Percentiles rank a stretch among this genome's conserved stretches.
Evolutionary conservation across 2,113 vertebrate species (phyloP).

Genomic region (rat (Rattus norvegicus)): GRCr8 NC_086022.1:127145001-127145500

Average conservation of each 20-base stretch:
- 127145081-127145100: background rate
- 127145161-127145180: no score
- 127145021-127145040: constrained; percentile 5
- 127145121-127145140: background rate
- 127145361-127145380: background rate
- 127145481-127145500: background rate
- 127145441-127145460: background rate
- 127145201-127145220: no score
- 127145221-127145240: no score
- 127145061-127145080: constrained; percentile 11
- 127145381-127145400: background rate
- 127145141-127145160: background rate
- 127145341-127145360: background rate
- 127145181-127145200: no score
- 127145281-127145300: background rate
- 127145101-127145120: background rate
- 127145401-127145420: background rate
- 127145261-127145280: constrained; percentile 14
- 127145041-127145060: background rate
- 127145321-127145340: background rate
- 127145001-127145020: background rate
- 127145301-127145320: background rate
- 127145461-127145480: background rate
- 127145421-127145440: background rate
- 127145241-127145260: no score